Conservation (phyloP, 2,797 vertebrate species). For the Apodemus agrarius region DNA sequence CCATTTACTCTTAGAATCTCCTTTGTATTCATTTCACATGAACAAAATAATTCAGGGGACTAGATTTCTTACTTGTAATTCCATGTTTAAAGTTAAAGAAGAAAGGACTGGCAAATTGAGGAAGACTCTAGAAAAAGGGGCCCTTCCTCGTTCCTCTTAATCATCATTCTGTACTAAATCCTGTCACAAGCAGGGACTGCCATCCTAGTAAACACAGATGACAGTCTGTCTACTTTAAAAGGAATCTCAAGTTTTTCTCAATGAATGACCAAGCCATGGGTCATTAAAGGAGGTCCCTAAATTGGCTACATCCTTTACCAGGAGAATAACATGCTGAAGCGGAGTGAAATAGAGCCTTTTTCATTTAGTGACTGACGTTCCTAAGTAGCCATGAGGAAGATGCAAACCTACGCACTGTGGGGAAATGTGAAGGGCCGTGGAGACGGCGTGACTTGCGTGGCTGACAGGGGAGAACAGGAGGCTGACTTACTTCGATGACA, state of each 20-base stretch:
- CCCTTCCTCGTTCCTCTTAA: no score
- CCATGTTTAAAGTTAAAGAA: background rate
- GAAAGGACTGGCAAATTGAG: background rate
- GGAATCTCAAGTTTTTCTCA: background rate
- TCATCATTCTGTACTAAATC: background rate
- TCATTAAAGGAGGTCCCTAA: background rate
- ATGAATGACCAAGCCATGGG: background rate
- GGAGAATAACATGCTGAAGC: background rate
- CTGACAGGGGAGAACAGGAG: background rate
- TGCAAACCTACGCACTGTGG: background rate
- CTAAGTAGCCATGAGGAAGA: fast-evolving
- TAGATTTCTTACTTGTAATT: background rate
- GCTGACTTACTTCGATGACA: background rate
- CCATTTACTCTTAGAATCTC: background rate
- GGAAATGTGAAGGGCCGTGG: background rate
- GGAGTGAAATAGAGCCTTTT: background rate
- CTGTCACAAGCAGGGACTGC: background rate
- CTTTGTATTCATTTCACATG: no score
- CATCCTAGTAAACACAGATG: background rate
- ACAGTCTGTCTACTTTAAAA: background rate
- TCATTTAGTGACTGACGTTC: background rate
- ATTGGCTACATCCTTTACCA: background rate
- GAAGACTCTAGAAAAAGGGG: background rate
- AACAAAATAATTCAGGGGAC: background rate
- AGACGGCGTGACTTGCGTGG: background rate